Base-by-base conservation (phyloP, 2,888 invertebrate species). In the Seladonia tumulorum region DNA sequence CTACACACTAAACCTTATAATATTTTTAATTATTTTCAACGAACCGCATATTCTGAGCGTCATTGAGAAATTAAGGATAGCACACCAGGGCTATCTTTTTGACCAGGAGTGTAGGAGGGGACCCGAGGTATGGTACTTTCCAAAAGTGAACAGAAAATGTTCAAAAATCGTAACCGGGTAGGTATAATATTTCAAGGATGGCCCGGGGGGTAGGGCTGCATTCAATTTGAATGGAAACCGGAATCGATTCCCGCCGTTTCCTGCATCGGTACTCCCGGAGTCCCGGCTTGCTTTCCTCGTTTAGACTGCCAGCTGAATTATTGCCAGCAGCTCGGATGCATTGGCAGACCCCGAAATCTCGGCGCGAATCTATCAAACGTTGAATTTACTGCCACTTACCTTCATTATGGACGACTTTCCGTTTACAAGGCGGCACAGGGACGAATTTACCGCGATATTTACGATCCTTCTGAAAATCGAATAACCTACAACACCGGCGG, bases 171-270 rank as follows among this genome's bases (percentile, higher is more conserved):
- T 42, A 12, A 68, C 18, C 39, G 4, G 63, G 8, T 18, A 29
- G 42, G 70, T 14, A n/a, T 75, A 60, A 53, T 75, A 75, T 74
- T 29, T 35, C 63, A 63, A 18, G 42, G 10, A 68, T n/a, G 49
- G 16, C 49, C 42, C 22, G 35, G 16, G 63, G 22, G 63, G 60
- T 75, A 70, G 68, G 42, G 35, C 35, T 29, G 77, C 78, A 14
- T 63, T 53, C 71, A 25, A 75, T 53, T 72, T 53, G 35, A 84
- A 70, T 68, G 83, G 47, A 25, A 74, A 29, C 63, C 71, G 35
- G 71, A 42, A 63, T 76, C 77, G 71, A 82, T 83, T 45, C 63
- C 35, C 22, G 35, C 35, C 74, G 49, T 74, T 47, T 49, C 45
- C 45, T 18, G 22, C 16, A 39, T 71, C 60, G 49, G 71, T 63